Conservation (phyloP, 2,113 vertebrate species). For the Albula goreensis region DNA sequence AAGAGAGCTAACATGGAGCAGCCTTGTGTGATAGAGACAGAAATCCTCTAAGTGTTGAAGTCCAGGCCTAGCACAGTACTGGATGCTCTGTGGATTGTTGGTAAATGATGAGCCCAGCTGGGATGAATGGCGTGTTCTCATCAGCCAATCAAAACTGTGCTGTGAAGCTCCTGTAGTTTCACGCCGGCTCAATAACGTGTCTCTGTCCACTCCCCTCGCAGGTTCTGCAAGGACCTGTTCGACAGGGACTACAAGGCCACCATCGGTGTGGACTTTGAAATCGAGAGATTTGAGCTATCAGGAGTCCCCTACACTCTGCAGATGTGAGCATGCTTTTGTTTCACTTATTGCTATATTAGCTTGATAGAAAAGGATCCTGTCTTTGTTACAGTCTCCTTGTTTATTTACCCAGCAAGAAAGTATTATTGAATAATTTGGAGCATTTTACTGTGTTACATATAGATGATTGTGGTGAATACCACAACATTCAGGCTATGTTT, state of each 20-base stretch:
- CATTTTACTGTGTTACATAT: no score
- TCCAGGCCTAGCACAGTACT: no score
- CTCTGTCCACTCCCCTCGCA: conserved; percentile 46
- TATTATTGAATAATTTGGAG: no score
- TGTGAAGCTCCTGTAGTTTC: background rate
- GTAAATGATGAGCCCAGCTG: no score
- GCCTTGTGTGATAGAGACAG: no score
- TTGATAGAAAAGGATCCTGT: background rate
- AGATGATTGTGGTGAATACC: background rate
- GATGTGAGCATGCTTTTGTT: conserved; percentile 74
- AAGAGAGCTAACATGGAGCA: no score
- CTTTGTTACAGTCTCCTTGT: background rate
- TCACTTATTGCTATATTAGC: background rate
- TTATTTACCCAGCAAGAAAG: no score
- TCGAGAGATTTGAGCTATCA: conserved; percentile 83
- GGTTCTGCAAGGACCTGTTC: conserved; percentile 88
- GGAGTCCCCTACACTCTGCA: conserved; percentile 84
- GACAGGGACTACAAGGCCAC: conserved; percentile 89
- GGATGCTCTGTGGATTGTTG: no score
- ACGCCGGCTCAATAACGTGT: background rate
- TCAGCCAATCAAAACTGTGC: no score
- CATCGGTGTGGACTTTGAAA: conserved; percentile 92
- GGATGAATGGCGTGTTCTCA: no score
- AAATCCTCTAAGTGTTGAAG: no score
- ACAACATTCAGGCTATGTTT: background rate